A percentile compares a stretch with the other conserved stretches of the same genome.
phyloP scores from a whole-genome alignment of 2,888 invertebrate species.

The Pollenia angustigena region DNA sequence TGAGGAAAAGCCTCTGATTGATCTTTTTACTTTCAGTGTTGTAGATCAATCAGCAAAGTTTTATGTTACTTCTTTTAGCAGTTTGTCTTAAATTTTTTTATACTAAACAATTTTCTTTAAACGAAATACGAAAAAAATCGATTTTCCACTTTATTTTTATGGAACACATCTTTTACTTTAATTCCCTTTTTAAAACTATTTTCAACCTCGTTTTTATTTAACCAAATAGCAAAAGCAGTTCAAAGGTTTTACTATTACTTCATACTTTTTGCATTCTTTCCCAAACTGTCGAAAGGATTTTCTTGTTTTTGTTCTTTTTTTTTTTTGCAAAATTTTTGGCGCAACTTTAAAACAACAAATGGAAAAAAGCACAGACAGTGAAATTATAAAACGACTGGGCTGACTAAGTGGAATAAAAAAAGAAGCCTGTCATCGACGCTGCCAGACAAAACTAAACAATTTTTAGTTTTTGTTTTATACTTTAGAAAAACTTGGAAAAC shows the following conservation, averaged over 20 bases:
- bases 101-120: too few species aligned
- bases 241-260: constrained; percentile 37
- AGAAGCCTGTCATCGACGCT: constrained; percentile 60
- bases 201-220: constrained; percentile 54
- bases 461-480: constrained; percentile 29
- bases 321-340: constrained; percentile 39
- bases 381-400: constrained; percentile 22
- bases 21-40: too few species aligned
- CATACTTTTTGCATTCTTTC: constrained; percentile 36
- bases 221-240: constrained; percentile 16
- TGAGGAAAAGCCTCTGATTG: too few species aligned
- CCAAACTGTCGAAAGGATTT: constrained; percentile 30
- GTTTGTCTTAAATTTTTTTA: too few species aligned
- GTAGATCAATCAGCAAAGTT: too few species aligned
- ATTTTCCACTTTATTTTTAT: background rate
- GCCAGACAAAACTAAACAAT: constrained; percentile 50
- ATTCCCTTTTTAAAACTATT: constrained; percentile 28
- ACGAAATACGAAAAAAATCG: background rate
- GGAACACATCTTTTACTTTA: background rate
- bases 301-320: background rate
- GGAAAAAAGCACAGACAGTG: background rate
- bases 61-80: too few species aligned
- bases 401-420: constrained; percentile 11
- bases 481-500: constrained; percentile 22
- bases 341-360: constrained; percentile 46